Base-by-base conservation (phyloP, 2,113 vertebrate genomes). In the Microtus pennsylvanicus region DNA sequence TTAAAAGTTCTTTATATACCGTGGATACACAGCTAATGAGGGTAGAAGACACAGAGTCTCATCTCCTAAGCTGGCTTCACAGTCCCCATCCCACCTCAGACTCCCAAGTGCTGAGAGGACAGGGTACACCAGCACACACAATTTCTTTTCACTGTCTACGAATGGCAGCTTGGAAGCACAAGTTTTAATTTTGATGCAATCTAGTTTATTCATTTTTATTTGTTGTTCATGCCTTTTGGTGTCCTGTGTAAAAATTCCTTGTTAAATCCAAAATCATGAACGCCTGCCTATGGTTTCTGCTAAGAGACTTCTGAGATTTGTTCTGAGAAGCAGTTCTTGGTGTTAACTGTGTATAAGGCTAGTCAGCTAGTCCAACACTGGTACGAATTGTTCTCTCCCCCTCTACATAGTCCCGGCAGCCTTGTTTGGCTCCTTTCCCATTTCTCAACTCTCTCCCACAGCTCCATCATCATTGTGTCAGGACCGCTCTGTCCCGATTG, bases 121-220 rank as follows among this genome's bases (percentile, higher is more conserved):
- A 87, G 50, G 24, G 9, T 58, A 5, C 9, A 75, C 24, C 24
- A 89, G 26, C 38, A 86, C 35, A 88, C 47, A 21, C 50, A 88
- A 58, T 58, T 42, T 82, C 50, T 93, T 92, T 72, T 89, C n/a
- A 78, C 35, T 93, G 52, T 88, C 28, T 91, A 75, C 7, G 86
- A 1, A 93, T 86, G 28, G 28, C 70, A 19, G 86, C 38, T 85
- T 45, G 42, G 82, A 85, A 77, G 42, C 67, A 92, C 58, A 58
- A 89, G 50, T 80, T 93, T 69, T 65, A 45, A 88, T 42, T 90
- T 78, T 93, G n/a, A 93, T 50, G 13, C 80, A 95, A 38, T 93
- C 22, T 19, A 67, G 50, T 76, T 69, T 85, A 77, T 26, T 81
- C 14, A 55, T 77, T 93, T 94, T 83, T 30, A 47, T 52, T 80